phyloP scores from a whole-genome alignment of 2,113 vertebrate species.

The Anas platyrhynchos region DNA sequence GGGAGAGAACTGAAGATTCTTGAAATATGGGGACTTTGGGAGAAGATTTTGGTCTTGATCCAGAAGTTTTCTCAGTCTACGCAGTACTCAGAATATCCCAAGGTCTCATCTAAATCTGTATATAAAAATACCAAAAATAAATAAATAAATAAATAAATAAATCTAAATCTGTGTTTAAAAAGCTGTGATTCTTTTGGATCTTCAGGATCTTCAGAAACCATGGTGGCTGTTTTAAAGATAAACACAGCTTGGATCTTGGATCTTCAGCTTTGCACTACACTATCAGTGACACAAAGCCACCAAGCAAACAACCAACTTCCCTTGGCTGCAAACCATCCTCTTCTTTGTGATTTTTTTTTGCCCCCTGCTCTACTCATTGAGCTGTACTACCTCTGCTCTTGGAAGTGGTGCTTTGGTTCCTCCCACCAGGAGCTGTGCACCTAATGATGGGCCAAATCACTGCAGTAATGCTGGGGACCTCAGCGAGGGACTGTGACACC shows the following conservation, averaged over 20 bases:
- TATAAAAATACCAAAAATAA: not conserved
- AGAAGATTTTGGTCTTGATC: not conserved
- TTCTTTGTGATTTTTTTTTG: not conserved
- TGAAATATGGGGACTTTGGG: not conserved
- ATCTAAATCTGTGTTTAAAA: not conserved
- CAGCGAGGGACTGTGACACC: fast-evolving
- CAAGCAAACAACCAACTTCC: not conserved
- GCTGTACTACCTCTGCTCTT: not conserved
- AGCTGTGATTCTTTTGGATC: not conserved
- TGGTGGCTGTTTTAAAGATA: not conserved
- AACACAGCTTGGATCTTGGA: not conserved
- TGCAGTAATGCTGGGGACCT: not conserved
- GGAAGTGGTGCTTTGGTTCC: not conserved
- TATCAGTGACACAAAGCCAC: not conserved
- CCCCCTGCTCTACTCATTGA: not conserved
- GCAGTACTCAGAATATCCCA: not conserved
- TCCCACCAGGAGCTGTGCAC: not conserved
- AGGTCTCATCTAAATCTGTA: not conserved
- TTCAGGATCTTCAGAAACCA: not conserved
- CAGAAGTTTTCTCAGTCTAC: not conserved
- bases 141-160: too few species aligned
- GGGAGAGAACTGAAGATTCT: not conserved
- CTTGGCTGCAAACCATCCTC: not conserved
- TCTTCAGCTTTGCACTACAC: not conserved
- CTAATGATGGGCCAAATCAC: not conserved